A percentile compares a stretch with the other conserved stretches of the same genome.
Evolutionary conservation across 2,888 invertebrate species (phyloP).

Genomic region (Mesorhabditis belari): DNA sequence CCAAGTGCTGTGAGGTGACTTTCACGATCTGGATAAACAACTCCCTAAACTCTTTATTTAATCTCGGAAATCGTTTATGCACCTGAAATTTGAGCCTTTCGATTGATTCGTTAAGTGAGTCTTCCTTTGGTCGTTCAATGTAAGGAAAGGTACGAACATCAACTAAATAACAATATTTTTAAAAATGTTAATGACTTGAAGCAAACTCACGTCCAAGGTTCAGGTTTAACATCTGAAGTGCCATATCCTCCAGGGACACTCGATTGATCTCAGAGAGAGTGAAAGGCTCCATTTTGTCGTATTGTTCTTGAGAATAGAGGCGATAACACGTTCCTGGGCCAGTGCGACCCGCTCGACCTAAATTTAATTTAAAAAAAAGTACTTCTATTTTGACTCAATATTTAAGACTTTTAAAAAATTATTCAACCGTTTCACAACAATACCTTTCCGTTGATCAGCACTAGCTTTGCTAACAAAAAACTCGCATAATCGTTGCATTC

Average conservation of each 20-base stretch:
- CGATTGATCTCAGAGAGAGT: slow-evolving; percentile 64
- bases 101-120: slow-evolving; percentile 78
- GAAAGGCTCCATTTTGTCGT: slow-evolving; percentile 46
- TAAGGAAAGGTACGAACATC: slow-evolving; percentile 71
- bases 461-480: slow-evolving; percentile 95
- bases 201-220: slow-evolving; percentile 74
- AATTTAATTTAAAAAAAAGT: slow-evolving; percentile 1
- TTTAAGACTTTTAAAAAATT: slow-evolving; percentile 82
- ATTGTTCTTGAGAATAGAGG: slow-evolving; percentile 55
- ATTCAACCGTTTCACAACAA: slow-evolving; percentile 49
- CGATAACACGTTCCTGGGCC: slow-evolving; percentile 92
- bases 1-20: slow-evolving; percentile 59
- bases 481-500: slow-evolving; percentile 73
- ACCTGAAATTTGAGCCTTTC: slow-evolving; percentile 74
- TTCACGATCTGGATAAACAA: slow-evolving; percentile 23
- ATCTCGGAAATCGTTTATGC: not conserved
- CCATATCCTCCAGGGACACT: slow-evolving; percentile 82
- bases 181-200: not conserved
- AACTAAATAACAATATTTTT: slow-evolving; percentile 18
- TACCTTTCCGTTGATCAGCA: slow-evolving; percentile 88
- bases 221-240: slow-evolving; percentile 86
- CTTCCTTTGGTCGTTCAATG: slow-evolving; percentile 79
- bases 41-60: slow-evolving; percentile 7
- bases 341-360: slow-evolving; percentile 56
- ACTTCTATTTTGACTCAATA: slow-evolving; percentile 59